Evolutionary conservation across 1,140 invertebrate genomes (phyloP), one percentile per base, ranked within the genome.

Genomic region (Drosophila orosa): DNA sequence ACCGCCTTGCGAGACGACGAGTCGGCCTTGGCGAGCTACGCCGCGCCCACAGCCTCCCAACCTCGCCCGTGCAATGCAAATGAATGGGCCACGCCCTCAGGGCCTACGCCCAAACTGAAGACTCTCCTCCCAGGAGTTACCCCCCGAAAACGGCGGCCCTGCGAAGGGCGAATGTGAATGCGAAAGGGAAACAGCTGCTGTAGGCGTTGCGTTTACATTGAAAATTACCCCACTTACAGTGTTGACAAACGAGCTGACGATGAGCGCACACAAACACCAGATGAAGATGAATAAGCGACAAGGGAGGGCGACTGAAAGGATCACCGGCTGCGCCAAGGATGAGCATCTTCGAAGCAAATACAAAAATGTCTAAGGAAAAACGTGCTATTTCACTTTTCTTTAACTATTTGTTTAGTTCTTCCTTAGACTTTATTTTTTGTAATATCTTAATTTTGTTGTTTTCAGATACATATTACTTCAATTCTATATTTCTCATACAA

Each of bases 211-310:
- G 83, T 83, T 87, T 87, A 87, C 83, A 87, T 77, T 87, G 79
- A 87, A 82, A 87, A 87, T 87, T 87, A 87, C 83, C 83, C 83
- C 79, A 87, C 83, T 87, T 87, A 80, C 67, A 52, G 52, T 86
- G 82, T 86, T 78, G 81, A 84, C 66, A 74, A 59, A 42, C 62
- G 72, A 72, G 68, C 74, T 78, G 74, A 54, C 55, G 73, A 72
- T 74, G 76, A 61, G 69, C 39, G 48, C 58, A 59, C 60, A 27
- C 47, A 48, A 31, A 47, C 31, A 29, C 22, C 65, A 25, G 47
- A 65, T 52, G 42, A 22, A 40, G 19, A 59, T 39, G 54, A 33
- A 60, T 33, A 13, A 5, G 40, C n/a, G 44, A 31, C 52, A 35
- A 5, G 13, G 12, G 29, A 31, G 12, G 47, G 27, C 5, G 27